Evolutionary conservation across 2,888 invertebrate genomes (phyloP), one percentile per base, ranked within the genome.

Genomic region (Lysandra coridon): DNA sequence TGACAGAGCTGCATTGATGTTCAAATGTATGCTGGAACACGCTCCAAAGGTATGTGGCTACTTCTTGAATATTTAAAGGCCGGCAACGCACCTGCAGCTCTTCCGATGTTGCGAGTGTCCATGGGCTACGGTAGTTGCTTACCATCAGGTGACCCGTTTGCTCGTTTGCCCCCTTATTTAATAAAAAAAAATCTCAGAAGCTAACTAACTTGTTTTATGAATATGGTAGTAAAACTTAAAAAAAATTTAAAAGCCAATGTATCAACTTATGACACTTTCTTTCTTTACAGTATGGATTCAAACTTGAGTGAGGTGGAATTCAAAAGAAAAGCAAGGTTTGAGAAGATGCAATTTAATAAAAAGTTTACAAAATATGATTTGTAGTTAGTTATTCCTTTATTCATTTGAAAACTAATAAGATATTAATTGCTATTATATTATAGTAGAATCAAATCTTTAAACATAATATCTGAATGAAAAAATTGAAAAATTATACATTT

Each of bases 1-100:
- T 81, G 93, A 94, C 0, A 87, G 94, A 81, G 91, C 94, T 3
- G 89, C 84, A 0, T 80, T 92, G 49, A 86, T 94, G 40, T 92
- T 92, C 81, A 90, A 91, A 85, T 93, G 93, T 80, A 80, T 87
- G 0, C 37, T 88, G 2, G 88, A 90, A n/a, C 89, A 89, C 82
- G 91, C 90, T 78, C 86, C 90, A 4, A 91, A 93, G 90, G 94
- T 92, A 82, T 12, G 12, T 33, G 57, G 78, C 7, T 37, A 62
- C 6, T 57, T 49, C 3, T 49, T 49, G 2, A 2, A 49, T 10
- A 49, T 49, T 49, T 23, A 23, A 23, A 23, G 23, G 23, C 23
- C 23, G 23, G 23, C 23, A 23, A 23, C 23, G 23, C 23, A 23
- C 23, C 23, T 23, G 23, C 23, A 23, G 23, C 23, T 23, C 23